Conservation (phyloP, 2,113 vertebrate species). For the Siniperca knerii region DNA sequence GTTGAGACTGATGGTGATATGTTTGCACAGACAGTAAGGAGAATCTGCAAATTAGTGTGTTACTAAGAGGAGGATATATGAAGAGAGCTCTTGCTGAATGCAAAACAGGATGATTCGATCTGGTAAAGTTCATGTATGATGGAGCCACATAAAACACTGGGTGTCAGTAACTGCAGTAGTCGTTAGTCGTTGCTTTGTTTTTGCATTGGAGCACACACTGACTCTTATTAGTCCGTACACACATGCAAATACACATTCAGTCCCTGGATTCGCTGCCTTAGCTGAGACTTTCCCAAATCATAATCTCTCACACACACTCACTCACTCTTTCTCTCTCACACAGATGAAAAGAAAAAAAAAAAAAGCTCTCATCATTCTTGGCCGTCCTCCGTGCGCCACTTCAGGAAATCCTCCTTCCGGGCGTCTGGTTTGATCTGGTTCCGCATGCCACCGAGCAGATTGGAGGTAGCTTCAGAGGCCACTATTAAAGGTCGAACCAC, state of each 20-base stretch:
- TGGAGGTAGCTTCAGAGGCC: constrained; percentile 93
- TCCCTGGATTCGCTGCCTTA: constrained; percentile 41
- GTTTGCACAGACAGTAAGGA: constrained; percentile 60
- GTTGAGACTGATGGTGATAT: constrained; percentile 66
- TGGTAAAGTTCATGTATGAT: constrained; percentile 25
- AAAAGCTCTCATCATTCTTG: constrained; percentile 82
- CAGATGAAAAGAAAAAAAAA: constrained; percentile 38
- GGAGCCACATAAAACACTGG: constrained; percentile 70
- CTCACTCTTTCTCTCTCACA: constrained; percentile 25
- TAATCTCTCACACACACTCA: constrained; percentile 18
- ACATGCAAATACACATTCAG: constrained; percentile 66
- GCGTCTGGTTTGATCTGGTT: constrained; percentile 86
- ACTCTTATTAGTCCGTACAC: constrained; percentile 54
- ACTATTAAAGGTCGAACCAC: constrained; percentile 93
- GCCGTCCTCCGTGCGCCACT: constrained; percentile 84
- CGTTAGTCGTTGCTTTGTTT: constrained; percentile 66
- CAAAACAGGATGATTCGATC: constrained; percentile 43
- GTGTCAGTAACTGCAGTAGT: constrained; percentile 69
- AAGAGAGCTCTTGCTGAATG: constrained; percentile 35
- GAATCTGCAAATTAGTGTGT: constrained; percentile 30
- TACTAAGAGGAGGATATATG: constrained; percentile 21
- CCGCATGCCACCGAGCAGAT: constrained; percentile 92
- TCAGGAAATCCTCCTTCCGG: constrained; percentile 84
- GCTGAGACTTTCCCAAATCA: constrained; percentile 35
- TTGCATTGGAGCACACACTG: constrained; percentile 65